A percentile compares a stretch with the other conserved stretches of the same genome.
phyloP scores from a whole-genome alignment of 92 coral and sea anemone species.

The Bergia sp. region DNA sequence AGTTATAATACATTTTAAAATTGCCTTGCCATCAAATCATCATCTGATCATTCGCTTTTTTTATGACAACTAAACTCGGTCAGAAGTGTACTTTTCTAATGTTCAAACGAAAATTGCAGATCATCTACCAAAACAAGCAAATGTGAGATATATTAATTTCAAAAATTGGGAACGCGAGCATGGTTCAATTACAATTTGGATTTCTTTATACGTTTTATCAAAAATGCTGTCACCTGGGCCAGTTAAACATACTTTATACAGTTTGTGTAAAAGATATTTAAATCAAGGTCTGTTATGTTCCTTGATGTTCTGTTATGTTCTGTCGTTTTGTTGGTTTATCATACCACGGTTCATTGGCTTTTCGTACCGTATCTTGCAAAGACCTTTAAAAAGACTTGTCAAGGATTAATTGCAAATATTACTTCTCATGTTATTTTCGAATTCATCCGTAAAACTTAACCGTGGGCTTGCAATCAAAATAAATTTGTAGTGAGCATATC shows the following conservation, averaged over 20 bases:
- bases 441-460: background rate
- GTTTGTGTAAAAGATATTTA: background rate
- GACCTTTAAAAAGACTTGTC: background rate
- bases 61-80: background rate
- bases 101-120: background rate
- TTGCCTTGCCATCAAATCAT: background rate
- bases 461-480: background rate
- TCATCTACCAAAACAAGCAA: too few relatives aligned
- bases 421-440: background rate
- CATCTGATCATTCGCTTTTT: background rate
- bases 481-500: background rate
- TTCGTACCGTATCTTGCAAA: too few relatives aligned
- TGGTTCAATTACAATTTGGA: background rate
- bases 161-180: too few relatives aligned
- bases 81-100: background rate
- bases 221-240: background rate
- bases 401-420: background rate
- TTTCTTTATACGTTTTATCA: background rate
- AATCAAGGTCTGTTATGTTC: background rate
- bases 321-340: too few relatives aligned
- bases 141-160: background rate
- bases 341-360: background rate
- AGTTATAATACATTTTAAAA: background rate
- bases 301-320: background rate
- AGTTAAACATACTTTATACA: background rate